Conservation (phyloP, 2,797 vertebrate species). For the Bovichtus variegatus region DNA sequence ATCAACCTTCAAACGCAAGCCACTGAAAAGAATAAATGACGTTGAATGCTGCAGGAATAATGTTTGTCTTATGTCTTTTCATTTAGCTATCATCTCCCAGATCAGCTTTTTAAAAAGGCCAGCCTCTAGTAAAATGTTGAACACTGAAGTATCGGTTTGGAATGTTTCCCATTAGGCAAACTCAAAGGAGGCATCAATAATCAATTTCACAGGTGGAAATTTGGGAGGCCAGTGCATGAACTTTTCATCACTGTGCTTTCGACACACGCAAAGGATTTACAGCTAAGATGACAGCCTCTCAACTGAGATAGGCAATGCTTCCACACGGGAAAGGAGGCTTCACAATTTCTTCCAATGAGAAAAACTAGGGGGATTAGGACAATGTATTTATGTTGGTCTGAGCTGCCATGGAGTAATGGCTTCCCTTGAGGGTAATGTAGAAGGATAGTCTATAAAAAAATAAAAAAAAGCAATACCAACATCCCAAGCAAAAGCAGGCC, state of each 20-base stretch:
- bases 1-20: conserved; percentile 35
- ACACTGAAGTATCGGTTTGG: conserved; percentile 9
- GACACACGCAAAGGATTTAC: conserved; percentile 49
- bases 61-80: conserved; percentile 20
- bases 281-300: conserved; percentile 31
- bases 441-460: conserved; percentile 8
- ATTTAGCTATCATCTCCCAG: not conserved
- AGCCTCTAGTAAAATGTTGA: conserved; percentile 24
- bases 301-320: conserved; percentile 19
- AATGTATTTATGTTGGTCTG: conserved; percentile 40
- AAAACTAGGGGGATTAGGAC: conserved; percentile 28
- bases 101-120: not conserved
- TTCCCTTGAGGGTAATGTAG: conserved; percentile 25
- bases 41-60: conserved; percentile 5
- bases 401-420: conserved; percentile 23
- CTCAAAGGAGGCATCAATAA: conserved; percentile 43
- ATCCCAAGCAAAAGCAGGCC: conserved; percentile 19
- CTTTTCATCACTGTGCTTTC: conserved; percentile 35
- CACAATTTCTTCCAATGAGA: conserved; percentile 9
- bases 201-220: conserved; percentile 57
- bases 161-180: conserved; percentile 33
- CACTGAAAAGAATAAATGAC: conserved; percentile 25
- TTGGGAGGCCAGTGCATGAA: conserved; percentile 35
- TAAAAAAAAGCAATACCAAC: conserved; percentile 22
- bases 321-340: conserved; percentile 22